Percentiles rank a stretch among this genome's conserved stretches.
These are phyloP conservation scores for Clamator glandarius DNA, from an alignment of 2,797 vertebrate genomes.

Conservation along the genomic window DNA sequence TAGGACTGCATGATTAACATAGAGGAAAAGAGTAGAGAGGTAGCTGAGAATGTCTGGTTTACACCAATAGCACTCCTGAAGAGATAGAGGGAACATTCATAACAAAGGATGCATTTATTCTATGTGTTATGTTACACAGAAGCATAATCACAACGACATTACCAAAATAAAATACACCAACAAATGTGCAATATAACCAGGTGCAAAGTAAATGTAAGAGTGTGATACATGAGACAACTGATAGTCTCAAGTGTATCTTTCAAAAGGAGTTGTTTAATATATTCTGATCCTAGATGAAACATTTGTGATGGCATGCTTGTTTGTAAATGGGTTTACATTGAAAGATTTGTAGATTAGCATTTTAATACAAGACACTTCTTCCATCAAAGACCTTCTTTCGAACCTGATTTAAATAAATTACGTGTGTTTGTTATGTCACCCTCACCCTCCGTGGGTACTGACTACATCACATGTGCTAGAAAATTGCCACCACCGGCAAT, in stretches of 20 bases:
- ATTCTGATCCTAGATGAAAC: neutral
- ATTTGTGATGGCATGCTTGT: neutral
- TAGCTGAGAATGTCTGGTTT: neutral
- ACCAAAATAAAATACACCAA: constrained; percentile 13
- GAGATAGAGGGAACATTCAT: neutral
- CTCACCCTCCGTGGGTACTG: neutral
- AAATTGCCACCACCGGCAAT: neutral
- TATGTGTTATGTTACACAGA: constrained; percentile 13
- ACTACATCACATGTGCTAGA: neutral
- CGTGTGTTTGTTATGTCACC: neutral
- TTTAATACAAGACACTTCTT: constrained; percentile 8
- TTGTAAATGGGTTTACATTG: neutral
- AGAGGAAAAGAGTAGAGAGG: neutral
- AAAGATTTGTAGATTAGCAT: neutral
- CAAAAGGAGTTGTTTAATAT: constrained; percentile 17
- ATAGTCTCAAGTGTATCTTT: neutral
- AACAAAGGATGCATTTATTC: constrained; percentile 42
- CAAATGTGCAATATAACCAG: neutral
- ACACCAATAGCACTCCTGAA: neutral
- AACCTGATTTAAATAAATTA: neutral
- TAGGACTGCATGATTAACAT: neutral
- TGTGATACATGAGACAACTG: neutral
- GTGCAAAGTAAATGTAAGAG: neutral
- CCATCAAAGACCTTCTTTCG: neutral
- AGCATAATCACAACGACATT: constrained; percentile 23